Evolutionary conservation across 2,113 vertebrate genomes (phyloP), one percentile per base, ranked within the genome.

Genomic region (Excalfactoria chinensis): DNA sequence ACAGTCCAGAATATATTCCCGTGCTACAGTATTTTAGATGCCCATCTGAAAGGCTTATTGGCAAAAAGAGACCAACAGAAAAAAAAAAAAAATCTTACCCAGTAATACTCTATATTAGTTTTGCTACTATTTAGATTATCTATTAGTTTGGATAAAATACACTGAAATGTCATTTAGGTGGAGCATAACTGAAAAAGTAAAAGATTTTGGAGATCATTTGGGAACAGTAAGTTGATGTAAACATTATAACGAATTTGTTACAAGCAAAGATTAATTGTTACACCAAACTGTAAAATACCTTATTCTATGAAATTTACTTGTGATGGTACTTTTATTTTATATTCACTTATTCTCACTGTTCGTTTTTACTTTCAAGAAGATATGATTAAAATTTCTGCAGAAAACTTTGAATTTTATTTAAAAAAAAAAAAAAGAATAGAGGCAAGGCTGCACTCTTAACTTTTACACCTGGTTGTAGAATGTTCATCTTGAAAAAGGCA

Each of bases 351-450:
- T 97, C 94, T 88, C 26, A 67, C 44, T 88, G 51, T 90, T 96
- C 14, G 80, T 88, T 93, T 93, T 94, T 96, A 74, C 60, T 40
- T 68, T 79, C 28, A 51, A 95, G 53, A 67, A 79, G 59, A 49
- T 90, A 46, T 66, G 49, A 93, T 94, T 94, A 94, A 96, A 93
- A 89, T 79, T 88, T 94, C 93, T 95, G 84, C 62, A 80, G 71
- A 18, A 90, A 64, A 23, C 66, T 86, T 84, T 44, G 49, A 68
- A 59, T 89, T 97, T 93, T 93, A 93, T 76, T 56, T 85, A n/a
- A n/a, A n/a, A n/a, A n/a, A 67, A 87, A 95, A 53, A 74, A 90
- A 74, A 66, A 88, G 48, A 92, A 70, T 19, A 80, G 13, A 71
- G 25, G 8, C 34, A 80, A 90, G 21, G 32, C 32, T 48, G 62